phyloP scores from a whole-genome alignment of 2,888 invertebrate genomes.

The Torymus aiolomorphi region DNA sequence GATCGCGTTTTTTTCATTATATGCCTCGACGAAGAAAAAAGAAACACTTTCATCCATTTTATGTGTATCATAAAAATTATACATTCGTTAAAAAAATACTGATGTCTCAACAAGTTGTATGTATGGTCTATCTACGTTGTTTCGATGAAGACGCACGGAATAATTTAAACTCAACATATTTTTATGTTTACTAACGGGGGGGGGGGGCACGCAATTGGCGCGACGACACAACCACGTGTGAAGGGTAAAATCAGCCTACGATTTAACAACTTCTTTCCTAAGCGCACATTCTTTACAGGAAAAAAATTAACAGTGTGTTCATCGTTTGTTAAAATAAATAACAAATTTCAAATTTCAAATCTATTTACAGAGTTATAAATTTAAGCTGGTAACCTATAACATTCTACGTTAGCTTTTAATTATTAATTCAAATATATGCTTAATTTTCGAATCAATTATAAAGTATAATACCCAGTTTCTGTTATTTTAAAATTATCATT shows the following conservation, averaged over 20 bases:
- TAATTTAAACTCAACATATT: conserved; percentile 50
- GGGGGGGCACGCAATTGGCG: background rate
- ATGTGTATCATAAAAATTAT: conserved; percentile 34
- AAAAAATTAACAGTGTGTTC: background rate
- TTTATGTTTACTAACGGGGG: conserved; percentile 30
- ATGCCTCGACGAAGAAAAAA: conserved; percentile 23
- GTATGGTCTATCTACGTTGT: background rate
- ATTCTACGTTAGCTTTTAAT: too few species aligned
- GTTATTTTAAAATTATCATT: too few species aligned
- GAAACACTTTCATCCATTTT: conserved; percentile 16
- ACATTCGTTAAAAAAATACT: conserved; percentile 46
- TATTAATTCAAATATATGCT: background rate
- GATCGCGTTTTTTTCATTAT: too few species aligned
- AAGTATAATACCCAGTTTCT: background rate
- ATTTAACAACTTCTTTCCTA: conserved; percentile 24
- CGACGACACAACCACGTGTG: conserved; percentile 29
- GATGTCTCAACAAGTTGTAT: conserved; percentile 31
- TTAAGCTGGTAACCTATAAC: background rate
- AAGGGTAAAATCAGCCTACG: conserved; percentile 34
- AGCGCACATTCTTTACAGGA: background rate
- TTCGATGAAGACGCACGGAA: conserved; percentile 43
- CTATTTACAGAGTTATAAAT: background rate
- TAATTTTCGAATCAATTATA: conserved; percentile 7
- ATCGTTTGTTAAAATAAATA: background rate
- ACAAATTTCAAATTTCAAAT: too few species aligned